Base-by-base conservation (phyloP, 2,888 invertebrate genomes). In the Alitta virens region DNA sequence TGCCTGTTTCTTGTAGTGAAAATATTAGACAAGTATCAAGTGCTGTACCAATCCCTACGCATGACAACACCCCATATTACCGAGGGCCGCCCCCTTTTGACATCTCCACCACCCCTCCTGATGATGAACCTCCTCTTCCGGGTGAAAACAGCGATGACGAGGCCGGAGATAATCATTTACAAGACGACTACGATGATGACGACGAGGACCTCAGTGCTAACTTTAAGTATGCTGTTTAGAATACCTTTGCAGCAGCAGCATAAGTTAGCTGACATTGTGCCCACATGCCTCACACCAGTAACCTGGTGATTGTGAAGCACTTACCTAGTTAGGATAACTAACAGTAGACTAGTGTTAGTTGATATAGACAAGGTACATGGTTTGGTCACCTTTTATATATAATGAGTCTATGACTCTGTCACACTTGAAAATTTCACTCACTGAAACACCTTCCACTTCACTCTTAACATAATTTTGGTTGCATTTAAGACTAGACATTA, bases 161-260 rank as follows among this genome's bases (percentile, higher is more conserved):
- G n/a, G 26, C 56, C 2, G 23, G 7, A 52, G 24, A 52, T 21
- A 16, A n/a, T 18, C 38, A n/a, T n/a, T 25, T 49, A 3, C 40
- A 54, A 12, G 53, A 40, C 2, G 42, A 53, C 21, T 24, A 42
- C 18, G 60, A 53, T 9, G 59, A 59, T 21, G 59, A 27, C 2
- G 52, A 59, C 7, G 60, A 60, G n/a, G 60, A 60, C 54, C 53
- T 60, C 9, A 60, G 60, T 60, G 60, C 27, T n/a, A 60, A 60
- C 40, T 60, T 60, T 27, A 54, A 60, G 60, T 60, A 60, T 24
- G 60, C 53, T 33, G 33, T 7, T 33, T 33, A 33, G 33, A 33
- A 33, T 33, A 7, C 33, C 33, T 33, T 33, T 7, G 12, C 12
- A 12, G 33, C 33, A 33, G 33, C 33, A 33, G 33, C 33, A 33